These are phyloP conservation scores for Myzus persicae DNA, from an alignment of 1,140 invertebrate species.

Conservation along the genomic window DNA sequence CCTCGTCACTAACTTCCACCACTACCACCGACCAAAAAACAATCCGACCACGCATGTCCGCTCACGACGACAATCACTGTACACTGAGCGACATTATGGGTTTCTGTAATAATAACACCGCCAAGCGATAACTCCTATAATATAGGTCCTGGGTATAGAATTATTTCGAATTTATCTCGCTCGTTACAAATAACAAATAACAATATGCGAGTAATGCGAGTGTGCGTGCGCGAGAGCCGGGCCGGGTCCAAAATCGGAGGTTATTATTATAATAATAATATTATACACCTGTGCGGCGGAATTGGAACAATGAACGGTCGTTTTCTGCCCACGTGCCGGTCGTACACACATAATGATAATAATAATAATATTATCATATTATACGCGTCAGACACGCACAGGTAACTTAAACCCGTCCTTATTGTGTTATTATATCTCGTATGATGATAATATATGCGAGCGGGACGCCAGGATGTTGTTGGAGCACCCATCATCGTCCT, in stretches of 20 bases:
- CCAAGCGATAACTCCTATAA: background rate
- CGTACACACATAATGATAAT: background rate
- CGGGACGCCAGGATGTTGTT: too few species aligned
- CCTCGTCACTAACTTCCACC: too few species aligned
- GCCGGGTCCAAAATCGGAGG: conserved; percentile 14
- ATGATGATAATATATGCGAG: too few species aligned
- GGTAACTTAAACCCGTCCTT: background rate
- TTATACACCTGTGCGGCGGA: background rate
- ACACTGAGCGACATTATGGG: background rate
- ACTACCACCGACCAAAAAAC: too few species aligned
- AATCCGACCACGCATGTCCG: background rate
- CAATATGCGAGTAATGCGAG: background rate
- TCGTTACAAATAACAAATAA: conserved; percentile 35
- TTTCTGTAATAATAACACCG: background rate
- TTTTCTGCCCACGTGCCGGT: conserved; percentile 32
- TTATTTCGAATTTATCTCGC: conserved; percentile 52
- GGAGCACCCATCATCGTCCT: too few species aligned
- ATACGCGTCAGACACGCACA: background rate
- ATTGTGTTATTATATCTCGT: background rate
- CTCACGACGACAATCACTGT: background rate
- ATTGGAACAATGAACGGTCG: conserved; percentile 41
- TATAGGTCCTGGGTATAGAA: background rate
- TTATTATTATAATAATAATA: conserved; percentile 24
- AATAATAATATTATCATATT: conserved; percentile 10
- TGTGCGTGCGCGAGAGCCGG: background rate